Evolutionary conservation across 1,140 invertebrate genomes (phyloP), one percentile per base, ranked within the genome.

Genomic region (Hetaerina americana): DNA sequence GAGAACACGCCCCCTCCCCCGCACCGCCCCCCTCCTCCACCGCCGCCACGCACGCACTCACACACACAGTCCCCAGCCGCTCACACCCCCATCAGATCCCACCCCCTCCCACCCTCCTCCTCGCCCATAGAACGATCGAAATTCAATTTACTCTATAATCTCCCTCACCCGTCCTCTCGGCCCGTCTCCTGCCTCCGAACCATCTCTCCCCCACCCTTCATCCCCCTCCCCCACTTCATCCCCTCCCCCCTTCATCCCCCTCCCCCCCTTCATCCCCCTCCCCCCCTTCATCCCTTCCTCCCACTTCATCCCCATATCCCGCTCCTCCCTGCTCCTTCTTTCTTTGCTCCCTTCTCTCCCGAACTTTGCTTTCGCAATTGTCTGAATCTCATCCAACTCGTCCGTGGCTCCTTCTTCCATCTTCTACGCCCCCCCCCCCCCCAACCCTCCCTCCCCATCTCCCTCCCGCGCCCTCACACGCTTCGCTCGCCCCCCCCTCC

Each of bases 131-230:
- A 57, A n/a, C 40, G 40, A 57, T 57, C 40, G 40, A 57, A 57
- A 57, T 57, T 57, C 40, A 57, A 57, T 57, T 57, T 57, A 57
- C 40, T 57, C 40, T 57, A 57, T 57, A 57, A 57, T 57, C 40
- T 57, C 40, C 40, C 40, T 57, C 10, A 12, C 2, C 40, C 40
- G 40, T 10, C 40, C 40, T 5, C 40, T 57, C 10, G 10, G 3
- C 40, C 40, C 15, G 3, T n/a, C 40, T 5, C 15, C 40, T 40
- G 31, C 31, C 31, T 8, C 31, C 31, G 18, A 40, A 40, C 31
- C 31, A 6, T 18, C 31, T 8, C 31, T 40, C 31, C 31, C 31
- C 6, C 6, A 6, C 18, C 31, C 31, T 57, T 10, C 40, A 40
- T 8, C 31, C 18, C 31, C 31, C 22, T 10, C 40, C 40, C 22